Base-by-base conservation (phyloP, 2,113 vertebrate species). In the Cyprichromis sp. region DNA sequence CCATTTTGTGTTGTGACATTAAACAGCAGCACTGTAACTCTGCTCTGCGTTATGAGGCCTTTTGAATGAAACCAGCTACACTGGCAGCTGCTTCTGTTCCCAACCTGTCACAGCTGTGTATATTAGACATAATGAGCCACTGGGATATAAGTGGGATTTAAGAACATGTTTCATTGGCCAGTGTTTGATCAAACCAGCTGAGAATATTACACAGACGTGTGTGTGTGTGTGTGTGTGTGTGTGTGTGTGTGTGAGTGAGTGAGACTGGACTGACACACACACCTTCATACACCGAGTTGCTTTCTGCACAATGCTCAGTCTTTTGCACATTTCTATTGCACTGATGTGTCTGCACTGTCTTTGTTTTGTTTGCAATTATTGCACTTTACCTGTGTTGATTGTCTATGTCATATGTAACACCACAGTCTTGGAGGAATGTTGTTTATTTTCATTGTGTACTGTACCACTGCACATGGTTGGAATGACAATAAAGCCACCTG, bases 121-220 rank as follows among this genome's bases (percentile, higher is more conserved):
- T 71, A 80, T 91, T 24, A 88, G 14, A 61, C 36, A n/a, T 85
- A 63, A 87, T 54, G 13, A 79, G 11, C 11, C 19, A 3, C 5
- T 76, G 26, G 52, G n/a, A 55, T 82, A 12, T 81, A 13, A 47
- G 21, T 38, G 21, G 38, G 36, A 82, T 84, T 87, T 90, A 4
- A 6, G 21, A 38, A 55, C 85, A 24, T 26, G 16, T 45, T 38
- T 80, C 12, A n/a, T 7, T 17, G 17, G 80, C 26, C 31, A 19
- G 42, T 16, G 63, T 52, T 91, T 92, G 92, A 94, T 95, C 94
- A 92, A 40, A 82, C 24, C 34, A 80, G 78, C 68, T 42, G 10
- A 42, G 6, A 63, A n/a, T 79, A 87, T 93, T 66, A 34, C 50
- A 78, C 34, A 59, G 92, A 93, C 91, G 45, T 45, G 42, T 24